phyloP scores from a whole-genome alignment of 2,113 vertebrate genomes.

The Hypocryptadius cinnamomeus region DNA sequence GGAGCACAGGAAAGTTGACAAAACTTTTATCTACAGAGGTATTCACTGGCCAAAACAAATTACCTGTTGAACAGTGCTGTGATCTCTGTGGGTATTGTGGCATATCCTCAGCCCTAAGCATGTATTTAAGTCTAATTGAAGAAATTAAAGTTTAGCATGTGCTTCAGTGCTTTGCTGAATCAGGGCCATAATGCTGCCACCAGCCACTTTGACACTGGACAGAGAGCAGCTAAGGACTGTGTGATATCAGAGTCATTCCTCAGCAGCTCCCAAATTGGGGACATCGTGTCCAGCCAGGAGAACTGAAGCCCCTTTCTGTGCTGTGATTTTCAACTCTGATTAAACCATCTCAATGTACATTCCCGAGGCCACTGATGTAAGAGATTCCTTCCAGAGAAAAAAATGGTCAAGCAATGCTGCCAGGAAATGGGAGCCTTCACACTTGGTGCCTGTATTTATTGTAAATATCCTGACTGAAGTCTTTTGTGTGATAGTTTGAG shows the following conservation, averaged over 20 bases:
- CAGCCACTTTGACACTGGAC: not conserved
- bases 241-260: not conserved
- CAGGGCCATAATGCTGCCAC: not conserved
- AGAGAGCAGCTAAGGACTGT: not conserved
- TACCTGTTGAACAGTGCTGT: not conserved
- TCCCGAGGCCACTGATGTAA: slow-evolving; percentile 41
- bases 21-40: not conserved
- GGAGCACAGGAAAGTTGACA: not conserved
- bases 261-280: not conserved
- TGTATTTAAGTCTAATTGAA: not conserved
- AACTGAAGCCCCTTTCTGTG: slow-evolving; percentile 60
- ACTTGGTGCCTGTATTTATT: slow-evolving; percentile 34
- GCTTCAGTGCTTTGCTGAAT: not conserved
- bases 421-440: not conserved
- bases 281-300: not conserved
- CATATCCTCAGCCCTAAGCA: not conserved
- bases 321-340: slow-evolving; percentile 36
- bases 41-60: not conserved
- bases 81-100: slow-evolving; percentile 13
- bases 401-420: not conserved
- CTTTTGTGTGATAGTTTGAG: slow-evolving; percentile 44
- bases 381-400: slow-evolving; percentile 46
- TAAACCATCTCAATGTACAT: slow-evolving; percentile 18
- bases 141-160: not conserved
- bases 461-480: slow-evolving; percentile 52